phyloP scores from a whole-genome alignment of 2,113 vertebrate species.

The Eretmochelys imbricata region DNA sequence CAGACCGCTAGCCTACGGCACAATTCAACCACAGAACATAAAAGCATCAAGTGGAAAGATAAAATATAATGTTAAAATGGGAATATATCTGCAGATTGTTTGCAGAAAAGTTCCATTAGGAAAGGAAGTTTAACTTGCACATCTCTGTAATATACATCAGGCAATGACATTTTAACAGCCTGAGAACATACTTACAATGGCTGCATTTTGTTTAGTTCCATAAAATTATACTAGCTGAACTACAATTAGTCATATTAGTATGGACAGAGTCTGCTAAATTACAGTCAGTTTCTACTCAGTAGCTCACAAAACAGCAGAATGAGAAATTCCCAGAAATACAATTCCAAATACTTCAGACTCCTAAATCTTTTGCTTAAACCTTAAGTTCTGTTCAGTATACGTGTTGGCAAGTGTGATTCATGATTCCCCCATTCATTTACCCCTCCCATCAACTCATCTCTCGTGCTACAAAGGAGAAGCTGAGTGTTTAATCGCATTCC shows the following conservation, averaged over 20 bases:
- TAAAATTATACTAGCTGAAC: background rate
- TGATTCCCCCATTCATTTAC: constrained; percentile 27
- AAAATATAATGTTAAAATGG: background rate
- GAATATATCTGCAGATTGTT: constrained; percentile 11
- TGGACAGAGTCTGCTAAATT: background rate
- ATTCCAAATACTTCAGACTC: background rate
- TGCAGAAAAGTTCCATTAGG: background rate
- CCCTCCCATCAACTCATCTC: constrained; percentile 42
- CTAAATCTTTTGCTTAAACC: background rate
- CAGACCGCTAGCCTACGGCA: background rate
- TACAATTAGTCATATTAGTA: background rate
- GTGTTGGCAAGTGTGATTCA: constrained; percentile 11
- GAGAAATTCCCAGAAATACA: background rate
- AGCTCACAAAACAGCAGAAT: background rate
- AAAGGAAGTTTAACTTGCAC: background rate
- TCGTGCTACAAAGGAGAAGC: background rate
- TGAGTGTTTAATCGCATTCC: constrained; percentile 2
- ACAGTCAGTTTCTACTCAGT: background rate
- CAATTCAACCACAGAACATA: background rate
- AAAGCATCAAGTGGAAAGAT: background rate
- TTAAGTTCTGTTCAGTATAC: constrained; percentile 22
- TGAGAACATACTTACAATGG: background rate
- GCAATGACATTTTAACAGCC: background rate
- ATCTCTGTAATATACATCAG: background rate
- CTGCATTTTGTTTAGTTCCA: constrained; percentile 7